Conservation (phyloP, 35 echinoderm and acorn worm genomes). For the Chiridota heheva region DNA sequence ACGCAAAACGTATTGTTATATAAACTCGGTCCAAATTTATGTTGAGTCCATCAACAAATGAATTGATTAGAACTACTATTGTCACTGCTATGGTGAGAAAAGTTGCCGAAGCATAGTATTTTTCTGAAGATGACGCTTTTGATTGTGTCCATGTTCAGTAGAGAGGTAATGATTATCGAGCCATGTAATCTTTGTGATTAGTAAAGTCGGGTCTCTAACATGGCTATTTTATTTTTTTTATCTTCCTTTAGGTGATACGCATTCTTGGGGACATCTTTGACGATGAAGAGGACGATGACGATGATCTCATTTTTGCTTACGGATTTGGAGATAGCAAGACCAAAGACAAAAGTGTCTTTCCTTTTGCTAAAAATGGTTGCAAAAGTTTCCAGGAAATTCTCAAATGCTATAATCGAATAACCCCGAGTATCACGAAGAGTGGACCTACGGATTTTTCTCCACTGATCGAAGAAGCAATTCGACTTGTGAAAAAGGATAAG, state of each 20-base stretch:
- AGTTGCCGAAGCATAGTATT: not conserved
- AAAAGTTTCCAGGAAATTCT: conserved; percentile 78
- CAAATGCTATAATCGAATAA: conserved; percentile 68
- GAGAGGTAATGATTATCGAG: not conserved
- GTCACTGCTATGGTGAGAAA: too few relatives aligned
- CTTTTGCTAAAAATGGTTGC: conserved; percentile 62
- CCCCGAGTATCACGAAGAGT: conserved; percentile 63
- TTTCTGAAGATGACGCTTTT: not conserved
- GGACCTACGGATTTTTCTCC: conserved; percentile 98
- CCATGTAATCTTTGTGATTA: too few relatives aligned
- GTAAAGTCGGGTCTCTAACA: too few relatives aligned
- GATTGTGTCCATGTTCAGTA: not conserved
- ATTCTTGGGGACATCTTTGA: conserved; percentile 78
- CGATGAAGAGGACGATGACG: conserved; percentile 89
- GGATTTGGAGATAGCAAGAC: conserved; percentile 89
- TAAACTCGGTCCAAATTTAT: too few relatives aligned
- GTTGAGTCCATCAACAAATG: too few relatives aligned
- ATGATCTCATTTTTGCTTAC: conserved; percentile 78
- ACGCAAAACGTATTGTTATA: too few relatives aligned
- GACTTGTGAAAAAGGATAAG: conserved; percentile 78
- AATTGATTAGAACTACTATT: too few relatives aligned
- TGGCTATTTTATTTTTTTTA: too few relatives aligned
- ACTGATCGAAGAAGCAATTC: conserved; percentile 67
- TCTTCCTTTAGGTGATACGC: conserved; percentile 63
- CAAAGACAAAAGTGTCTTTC: conserved; percentile 78